Conservation (phyloP, 2,113 vertebrate species). For the Dromiciops gliroides region DNA sequence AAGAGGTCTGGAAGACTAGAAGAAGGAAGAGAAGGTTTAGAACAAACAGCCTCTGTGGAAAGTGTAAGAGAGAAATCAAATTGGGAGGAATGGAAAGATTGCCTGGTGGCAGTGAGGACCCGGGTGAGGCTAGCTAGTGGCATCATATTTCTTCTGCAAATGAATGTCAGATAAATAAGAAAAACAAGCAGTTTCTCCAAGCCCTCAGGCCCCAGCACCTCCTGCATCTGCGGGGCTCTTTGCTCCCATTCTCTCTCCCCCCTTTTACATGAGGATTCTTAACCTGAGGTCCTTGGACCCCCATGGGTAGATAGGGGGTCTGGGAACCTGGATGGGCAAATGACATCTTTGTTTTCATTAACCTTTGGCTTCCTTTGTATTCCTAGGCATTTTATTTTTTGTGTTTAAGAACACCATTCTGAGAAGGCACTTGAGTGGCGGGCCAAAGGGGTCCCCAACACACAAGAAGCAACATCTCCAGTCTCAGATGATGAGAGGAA, state of each 20-base stretch:
- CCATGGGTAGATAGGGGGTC: neutral
- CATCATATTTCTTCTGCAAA: neutral
- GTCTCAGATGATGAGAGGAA: neutral
- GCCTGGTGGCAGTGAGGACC: neutral
- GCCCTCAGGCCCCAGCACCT: too few relatives aligned
- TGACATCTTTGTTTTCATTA: neutral
- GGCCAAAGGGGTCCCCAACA: neutral
- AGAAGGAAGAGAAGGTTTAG: neutral
- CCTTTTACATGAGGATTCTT: too few relatives aligned
- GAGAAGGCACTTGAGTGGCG: neutral
- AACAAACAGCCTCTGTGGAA: neutral
- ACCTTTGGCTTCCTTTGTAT: neutral
- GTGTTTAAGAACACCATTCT: neutral
- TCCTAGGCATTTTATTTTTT: neutral
- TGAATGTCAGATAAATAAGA: neutral
- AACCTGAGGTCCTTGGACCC: too few relatives aligned
- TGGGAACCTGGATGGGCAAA: neutral
- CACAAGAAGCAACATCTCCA: neutral
- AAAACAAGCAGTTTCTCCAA: neutral
- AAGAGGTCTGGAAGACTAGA: neutral
- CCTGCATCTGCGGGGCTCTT: too few relatives aligned
- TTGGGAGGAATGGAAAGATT: neutral
- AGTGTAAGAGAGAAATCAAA: neutral
- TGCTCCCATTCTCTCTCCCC: too few relatives aligned
- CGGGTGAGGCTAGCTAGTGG: too few relatives aligned